Evolutionary conservation across 2,888 invertebrate species (phyloP).

Genomic region (Balanococcus diminutus): DNA sequence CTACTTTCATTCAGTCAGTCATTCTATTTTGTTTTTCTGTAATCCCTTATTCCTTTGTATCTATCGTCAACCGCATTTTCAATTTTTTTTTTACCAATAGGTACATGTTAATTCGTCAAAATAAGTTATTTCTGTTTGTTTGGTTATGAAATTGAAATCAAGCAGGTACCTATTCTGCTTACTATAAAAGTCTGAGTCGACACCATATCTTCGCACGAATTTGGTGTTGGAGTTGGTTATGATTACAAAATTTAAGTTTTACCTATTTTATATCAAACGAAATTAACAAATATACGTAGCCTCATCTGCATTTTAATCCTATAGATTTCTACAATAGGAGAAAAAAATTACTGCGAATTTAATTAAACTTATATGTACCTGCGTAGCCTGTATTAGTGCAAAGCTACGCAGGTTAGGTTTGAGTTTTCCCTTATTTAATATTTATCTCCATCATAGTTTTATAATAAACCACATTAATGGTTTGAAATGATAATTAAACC

Average conservation of each 20-base stretch:
- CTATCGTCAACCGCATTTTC: background rate
- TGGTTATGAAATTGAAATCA: no score
- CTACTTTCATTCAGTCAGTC: background rate
- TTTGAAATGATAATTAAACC: conserved; percentile 26
- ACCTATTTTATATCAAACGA: no score
- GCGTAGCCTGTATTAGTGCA: background rate
- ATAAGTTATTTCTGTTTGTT: background rate
- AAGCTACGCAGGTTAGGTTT: background rate
- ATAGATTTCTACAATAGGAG: background rate
- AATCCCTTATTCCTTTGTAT: background rate
- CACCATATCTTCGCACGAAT: no score
- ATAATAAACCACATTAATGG: conserved; percentile 28
- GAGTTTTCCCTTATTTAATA: conserved; percentile 28
- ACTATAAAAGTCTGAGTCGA: no score
- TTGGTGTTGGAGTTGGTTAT: no score
- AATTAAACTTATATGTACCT: background rate
- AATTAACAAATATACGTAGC: background rate
- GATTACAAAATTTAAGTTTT: no score
- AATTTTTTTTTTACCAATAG: background rate
- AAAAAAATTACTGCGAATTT: background rate
- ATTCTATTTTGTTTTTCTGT: background rate
- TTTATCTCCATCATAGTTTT: conserved; percentile 28
- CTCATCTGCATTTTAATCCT: background rate
- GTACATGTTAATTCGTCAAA: background rate
- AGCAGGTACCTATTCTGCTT: no score